Evolutionary conservation across 2,888 invertebrate species (phyloP).

Genomic region (Hypsopygia costalis): DNA sequence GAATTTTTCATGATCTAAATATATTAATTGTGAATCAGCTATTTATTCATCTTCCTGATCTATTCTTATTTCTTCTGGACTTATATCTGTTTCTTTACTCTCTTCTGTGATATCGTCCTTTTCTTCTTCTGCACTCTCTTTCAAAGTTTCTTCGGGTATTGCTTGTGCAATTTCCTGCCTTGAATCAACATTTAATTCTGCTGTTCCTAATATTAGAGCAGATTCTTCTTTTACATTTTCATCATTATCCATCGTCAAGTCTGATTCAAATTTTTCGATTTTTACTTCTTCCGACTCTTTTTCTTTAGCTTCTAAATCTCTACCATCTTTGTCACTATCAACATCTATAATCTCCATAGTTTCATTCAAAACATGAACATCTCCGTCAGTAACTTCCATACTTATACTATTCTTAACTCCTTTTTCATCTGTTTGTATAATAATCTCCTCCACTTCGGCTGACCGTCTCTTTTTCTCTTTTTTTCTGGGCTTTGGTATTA

Average conservation of each 20-base stretch:
- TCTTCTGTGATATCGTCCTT: constrained; percentile 9
- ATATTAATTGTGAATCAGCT: constrained; percentile 4
- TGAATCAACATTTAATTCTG: background rate
- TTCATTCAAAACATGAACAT: constrained; percentile 57
- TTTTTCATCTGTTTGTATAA: constrained; percentile 41
- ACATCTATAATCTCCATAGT: constrained; percentile 49
- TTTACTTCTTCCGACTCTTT: background rate
- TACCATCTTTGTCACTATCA: constrained; percentile 19
- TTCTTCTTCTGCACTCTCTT: constrained; percentile 3
- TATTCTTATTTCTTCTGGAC: background rate
- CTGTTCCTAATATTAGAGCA: background rate
- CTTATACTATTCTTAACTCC: constrained; percentile 64
- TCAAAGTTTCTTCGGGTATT: background rate
- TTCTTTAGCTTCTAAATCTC: background rate
- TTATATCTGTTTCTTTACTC: constrained; percentile 10
- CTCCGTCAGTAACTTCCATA: constrained; percentile 64
- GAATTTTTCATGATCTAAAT: background rate
- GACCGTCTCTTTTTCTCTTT: constrained; percentile 62
- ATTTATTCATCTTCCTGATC: constrained; percentile 3
- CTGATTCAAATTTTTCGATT: constrained; percentile 5
- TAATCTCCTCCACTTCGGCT: constrained; percentile 48
- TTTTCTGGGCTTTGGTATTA: constrained; percentile 82
- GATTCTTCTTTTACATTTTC: constrained; percentile 4
- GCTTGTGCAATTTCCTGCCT: background rate
- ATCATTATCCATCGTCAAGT: background rate